Evolutionary conservation across 1,140 invertebrate species (phyloP).

Genomic region (Anastrepha ludens): DNA sequence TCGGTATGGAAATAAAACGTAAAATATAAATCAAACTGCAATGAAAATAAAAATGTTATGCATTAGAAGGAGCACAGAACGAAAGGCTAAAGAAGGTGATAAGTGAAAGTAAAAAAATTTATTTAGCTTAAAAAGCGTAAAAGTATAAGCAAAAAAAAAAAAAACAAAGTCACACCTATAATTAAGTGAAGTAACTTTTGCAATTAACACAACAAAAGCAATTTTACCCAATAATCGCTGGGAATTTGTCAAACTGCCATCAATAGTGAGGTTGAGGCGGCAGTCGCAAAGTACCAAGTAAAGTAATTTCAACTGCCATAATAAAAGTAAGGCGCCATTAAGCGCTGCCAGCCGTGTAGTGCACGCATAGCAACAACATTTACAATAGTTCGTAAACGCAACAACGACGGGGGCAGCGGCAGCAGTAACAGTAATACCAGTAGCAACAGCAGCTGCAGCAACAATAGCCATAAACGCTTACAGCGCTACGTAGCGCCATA

Average conservation of each 20-base stretch:
- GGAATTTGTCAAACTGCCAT: background rate
- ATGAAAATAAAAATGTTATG: background rate
- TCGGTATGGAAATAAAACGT: background rate
- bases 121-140: background rate
- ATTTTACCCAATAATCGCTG: slow-evolving; percentile 1
- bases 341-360: background rate
- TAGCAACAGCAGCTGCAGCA: background rate
- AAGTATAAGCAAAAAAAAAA: background rate
- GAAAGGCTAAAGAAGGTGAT: background rate
- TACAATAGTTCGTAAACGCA: background rate
- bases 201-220: slow-evolving; percentile 23
- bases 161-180: background rate
- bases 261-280: background rate
- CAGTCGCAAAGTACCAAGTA: background rate
- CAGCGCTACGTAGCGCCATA: slow-evolving; percentile 32
- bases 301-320: background rate
- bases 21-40: background rate
- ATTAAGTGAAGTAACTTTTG: background rate
- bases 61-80: no score
- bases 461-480: background rate
- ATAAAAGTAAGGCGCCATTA: background rate
- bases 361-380: background rate
- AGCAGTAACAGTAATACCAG: no score
- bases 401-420: background rate
- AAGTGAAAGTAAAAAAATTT: background rate